A percentile compares a stretch with the other conserved stretches of the same genome.
Conservation (phyloP, 2,113 vertebrate genomes). For the Felis chaus region DNA sequence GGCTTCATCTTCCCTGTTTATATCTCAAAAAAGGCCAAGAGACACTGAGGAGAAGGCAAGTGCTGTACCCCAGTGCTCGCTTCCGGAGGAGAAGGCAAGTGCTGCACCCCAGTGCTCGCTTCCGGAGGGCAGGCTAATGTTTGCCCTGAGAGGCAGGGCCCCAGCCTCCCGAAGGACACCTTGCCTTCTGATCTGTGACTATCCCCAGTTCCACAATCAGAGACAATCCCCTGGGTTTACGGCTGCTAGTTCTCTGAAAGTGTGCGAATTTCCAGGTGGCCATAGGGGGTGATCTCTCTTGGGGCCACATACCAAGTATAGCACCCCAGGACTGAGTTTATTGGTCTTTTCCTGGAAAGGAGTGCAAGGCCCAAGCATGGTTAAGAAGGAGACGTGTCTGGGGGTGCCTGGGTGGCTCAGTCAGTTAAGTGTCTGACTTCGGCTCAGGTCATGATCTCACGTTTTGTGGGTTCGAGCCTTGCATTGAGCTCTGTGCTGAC, state of each 20-base stretch:
- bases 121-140: neutral
- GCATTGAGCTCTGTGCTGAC: too few species aligned
- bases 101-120: neutral
- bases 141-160: neutral
- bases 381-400: neutral
- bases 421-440: too few species aligned
- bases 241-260: neutral
- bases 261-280: neutral
- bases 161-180: neutral
- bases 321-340: neutral
- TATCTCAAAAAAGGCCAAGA: neutral
- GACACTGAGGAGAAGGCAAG: neutral
- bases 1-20: neutral
- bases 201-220: neutral
- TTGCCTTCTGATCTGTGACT: too few species aligned
- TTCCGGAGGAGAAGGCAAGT: neutral
- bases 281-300: neutral
- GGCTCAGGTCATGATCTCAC: too few species aligned
- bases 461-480: too few species aligned
- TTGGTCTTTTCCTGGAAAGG: neutral
- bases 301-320: neutral
- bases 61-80: neutral
- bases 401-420: too few species aligned
- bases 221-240: neutral
- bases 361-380: neutral